Percentiles rank a stretch among this genome's conserved stretches.
Evolutionary conservation across 2,888 invertebrate genomes (phyloP).

Genomic region (Cheilosia impressa): DNA sequence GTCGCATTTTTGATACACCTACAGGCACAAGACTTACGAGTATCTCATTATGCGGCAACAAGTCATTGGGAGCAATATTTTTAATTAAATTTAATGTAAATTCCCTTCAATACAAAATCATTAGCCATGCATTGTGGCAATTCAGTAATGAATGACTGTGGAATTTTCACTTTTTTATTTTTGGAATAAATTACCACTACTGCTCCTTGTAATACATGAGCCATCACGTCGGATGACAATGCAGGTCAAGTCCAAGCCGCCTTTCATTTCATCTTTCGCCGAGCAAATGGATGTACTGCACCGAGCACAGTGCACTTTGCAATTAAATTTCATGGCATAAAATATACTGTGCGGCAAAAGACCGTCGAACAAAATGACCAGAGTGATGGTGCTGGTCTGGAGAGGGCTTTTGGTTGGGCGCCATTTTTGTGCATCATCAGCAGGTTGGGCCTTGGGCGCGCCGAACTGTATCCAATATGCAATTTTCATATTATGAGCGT

Average conservation of each 20-base stretch:
- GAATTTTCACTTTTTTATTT: background rate
- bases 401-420: constrained; percentile 5
- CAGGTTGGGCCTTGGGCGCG: constrained; percentile 31
- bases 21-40: background rate
- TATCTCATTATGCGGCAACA: background rate
- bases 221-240: constrained; percentile 36
- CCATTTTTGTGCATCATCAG: constrained; percentile 10
- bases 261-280: background rate
- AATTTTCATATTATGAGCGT: constrained; percentile 66
- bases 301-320: constrained; percentile 37
- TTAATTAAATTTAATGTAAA: constrained; percentile 32
- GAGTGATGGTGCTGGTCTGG: constrained; percentile 3
- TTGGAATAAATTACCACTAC: background rate
- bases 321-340: constrained; percentile 37
- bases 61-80: background rate
- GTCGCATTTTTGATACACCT: background rate
- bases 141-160: constrained; percentile 34
- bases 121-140: constrained; percentile 39
- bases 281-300: constrained; percentile 2
- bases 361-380: constrained; percentile 8
- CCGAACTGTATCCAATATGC: constrained; percentile 62
- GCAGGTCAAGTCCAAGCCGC: constrained; percentile 52
- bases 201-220: constrained; percentile 2
- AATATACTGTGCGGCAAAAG: constrained; percentile 2
- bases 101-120: constrained; percentile 34